Evolutionary conservation across 23 tunicate species (phyloP), one percentile per base, ranked within the genome.

Genomic region (Halocynthia aurantium): DNA sequence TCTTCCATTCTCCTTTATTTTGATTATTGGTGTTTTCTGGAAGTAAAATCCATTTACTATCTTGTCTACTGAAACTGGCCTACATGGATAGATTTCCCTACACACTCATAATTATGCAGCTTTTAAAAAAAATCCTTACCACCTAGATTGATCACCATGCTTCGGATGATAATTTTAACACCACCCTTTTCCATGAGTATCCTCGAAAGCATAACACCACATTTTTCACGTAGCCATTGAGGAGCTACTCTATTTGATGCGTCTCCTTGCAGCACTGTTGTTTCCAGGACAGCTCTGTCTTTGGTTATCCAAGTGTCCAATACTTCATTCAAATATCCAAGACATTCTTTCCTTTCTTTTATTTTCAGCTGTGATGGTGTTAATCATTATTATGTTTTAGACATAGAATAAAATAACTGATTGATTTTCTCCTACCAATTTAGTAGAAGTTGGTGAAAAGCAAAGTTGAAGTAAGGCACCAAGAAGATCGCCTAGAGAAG

Each of bases 101-200:
- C 4, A 31, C 44, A 31, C 44, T 31, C 44, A 31, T 31, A 31
- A 31, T 31, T 31, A 31, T 31, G 44, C 44, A 31, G 44, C 44
- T 31, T 31, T 31, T 31, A 31, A 31, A 31, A 31, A 31, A 31
- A 31, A 31, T 31, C 62, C 18, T 19, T 51, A 51, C 10, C 56
- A 19, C 22, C 21, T 2, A 54, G 56, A 18, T 54, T 55, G 15
- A 20, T 21, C 10, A 56, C 64, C 62, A 74, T 54, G n/a, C 19
- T 9, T 20, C n/a, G 9, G 31, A 74, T 18, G 17, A 74, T 54
- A 52, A 64, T 8, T 56, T 54, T 54, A 52, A 74, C 21, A 10
- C 78, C 78, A 15, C 22, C 78, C 40, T 55, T 74, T 55, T 54
- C 78, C 21, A 74, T 22, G 10, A 74, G 56, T 55, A 53, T 74